phyloP scores from a whole-genome alignment of 1,140 invertebrate genomes.

The Drosophila novamexicana region DNA sequence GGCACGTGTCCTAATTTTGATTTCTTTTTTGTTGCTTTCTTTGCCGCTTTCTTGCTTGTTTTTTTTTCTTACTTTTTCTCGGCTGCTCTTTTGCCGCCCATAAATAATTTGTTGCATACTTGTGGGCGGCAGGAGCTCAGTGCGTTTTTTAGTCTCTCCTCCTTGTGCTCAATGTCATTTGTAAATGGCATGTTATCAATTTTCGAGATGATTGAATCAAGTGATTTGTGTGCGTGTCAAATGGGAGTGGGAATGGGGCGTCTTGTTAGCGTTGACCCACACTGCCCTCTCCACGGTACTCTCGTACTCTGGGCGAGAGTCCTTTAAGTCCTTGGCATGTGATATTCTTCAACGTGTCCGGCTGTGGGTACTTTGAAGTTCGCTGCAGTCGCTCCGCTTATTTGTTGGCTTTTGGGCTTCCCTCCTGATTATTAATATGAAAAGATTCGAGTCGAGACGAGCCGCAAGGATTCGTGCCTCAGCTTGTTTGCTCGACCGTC shows the following conservation, averaged over 20 bases:
- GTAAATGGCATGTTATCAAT: constrained; percentile 84
- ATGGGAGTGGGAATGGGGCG: constrained; percentile 20
- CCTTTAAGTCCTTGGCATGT: constrained; percentile 2
- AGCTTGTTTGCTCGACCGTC: constrained; percentile 54
- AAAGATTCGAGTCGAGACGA: constrained; percentile 13
- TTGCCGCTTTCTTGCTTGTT: constrained; percentile 24
- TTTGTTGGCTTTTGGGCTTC: constrained; percentile 70
- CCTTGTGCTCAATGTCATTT: constrained; percentile 71
- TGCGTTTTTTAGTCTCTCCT: constrained; percentile 53
- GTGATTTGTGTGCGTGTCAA: constrained; percentile 81
- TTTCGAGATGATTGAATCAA: constrained; percentile 84
- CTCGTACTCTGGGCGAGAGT: not conserved
- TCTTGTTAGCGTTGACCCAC: not conserved
- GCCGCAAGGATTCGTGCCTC: constrained; percentile 2
- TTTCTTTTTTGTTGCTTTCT: constrained; percentile 42
- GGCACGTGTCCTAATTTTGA: constrained; percentile 81
- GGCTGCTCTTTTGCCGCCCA: constrained; percentile 49
- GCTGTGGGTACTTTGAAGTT: constrained; percentile 55
- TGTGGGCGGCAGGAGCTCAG: constrained; percentile 40
- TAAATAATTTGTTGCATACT: constrained; percentile 81
- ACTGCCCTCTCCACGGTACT: not conserved
- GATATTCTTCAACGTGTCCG: constrained; percentile 30
- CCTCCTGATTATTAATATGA: constrained; percentile 45
- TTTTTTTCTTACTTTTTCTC: constrained; percentile 11
- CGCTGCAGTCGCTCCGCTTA: not conserved